Percentiles rank a stretch among this genome's conserved stretches.
Evolutionary conservation across 30 jellyfish, hydroid and myxozoan genomes (phyloP).

Genomic region (Aurelia aurita): DNA sequence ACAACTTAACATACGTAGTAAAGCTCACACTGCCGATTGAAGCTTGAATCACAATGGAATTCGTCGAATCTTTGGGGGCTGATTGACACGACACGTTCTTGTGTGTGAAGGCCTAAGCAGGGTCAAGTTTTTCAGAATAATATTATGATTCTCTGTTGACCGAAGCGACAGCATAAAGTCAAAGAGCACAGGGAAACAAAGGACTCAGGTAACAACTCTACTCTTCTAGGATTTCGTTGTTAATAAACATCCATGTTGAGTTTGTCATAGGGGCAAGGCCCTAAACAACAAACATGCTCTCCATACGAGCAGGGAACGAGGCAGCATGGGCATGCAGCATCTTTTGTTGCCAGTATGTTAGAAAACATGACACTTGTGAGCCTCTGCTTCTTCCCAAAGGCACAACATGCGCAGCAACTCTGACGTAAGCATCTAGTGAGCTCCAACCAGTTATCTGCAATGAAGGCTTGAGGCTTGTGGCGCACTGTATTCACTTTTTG

Average conservation of each 20-base stretch:
- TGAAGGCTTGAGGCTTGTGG: constrained; percentile 40
- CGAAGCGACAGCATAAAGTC: too few species aligned
- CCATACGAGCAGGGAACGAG: constrained; percentile 21
- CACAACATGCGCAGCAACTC: constrained; percentile 33
- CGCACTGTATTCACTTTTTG: constrained; percentile 26
- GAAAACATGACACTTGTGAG: constrained; percentile 7
- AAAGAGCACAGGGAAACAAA: too few species aligned
- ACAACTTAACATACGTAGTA: too few species aligned
- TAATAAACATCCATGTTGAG: constrained; percentile 32
- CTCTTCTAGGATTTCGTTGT: too few species aligned
- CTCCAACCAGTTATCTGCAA: constrained; percentile 49
- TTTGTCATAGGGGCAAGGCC: constrained; percentile 40
- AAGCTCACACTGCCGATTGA: too few species aligned
- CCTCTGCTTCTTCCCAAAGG: constrained; percentile 8
- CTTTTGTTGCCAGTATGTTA: constrained; percentile 4
- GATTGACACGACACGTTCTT: too few species aligned
- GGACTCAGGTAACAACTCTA: too few species aligned
- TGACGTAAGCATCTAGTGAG: constrained; percentile 27
- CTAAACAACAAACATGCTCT: neutral
- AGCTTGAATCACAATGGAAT: too few species aligned
- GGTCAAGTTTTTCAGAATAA: too few species aligned
- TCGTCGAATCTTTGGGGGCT: too few species aligned
- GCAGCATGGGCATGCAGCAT: neutral
- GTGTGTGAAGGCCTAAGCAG: too few species aligned
- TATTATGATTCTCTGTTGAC: too few species aligned